Evolutionary conservation across 2,797 vertebrate genomes (phyloP), one percentile per base, ranked within the genome.

Genomic region (Dallia pectoralis): DNA sequence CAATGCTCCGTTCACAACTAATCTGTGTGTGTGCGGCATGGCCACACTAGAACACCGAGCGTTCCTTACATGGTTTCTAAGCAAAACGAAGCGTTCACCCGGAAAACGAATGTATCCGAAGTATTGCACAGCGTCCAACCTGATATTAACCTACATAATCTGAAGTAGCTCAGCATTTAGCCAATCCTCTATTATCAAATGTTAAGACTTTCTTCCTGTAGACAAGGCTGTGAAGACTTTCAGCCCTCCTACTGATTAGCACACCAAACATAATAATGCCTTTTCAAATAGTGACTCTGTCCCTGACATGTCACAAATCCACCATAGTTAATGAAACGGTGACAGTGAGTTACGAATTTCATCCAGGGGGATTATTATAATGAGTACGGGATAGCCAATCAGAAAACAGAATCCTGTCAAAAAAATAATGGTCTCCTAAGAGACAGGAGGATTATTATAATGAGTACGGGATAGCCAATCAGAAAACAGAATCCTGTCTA

Each of bases 51-150:
- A 27, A 29, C 61, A 62, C 59, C 44, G 64, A 33, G 40, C 30
- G 25, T 68, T 12, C 25, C 66, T 33, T 32, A 36, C 4, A 12
- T 16, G 59, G 59, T 62, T 30, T 8, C 22, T 36, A 49, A 49
- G 47, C 25, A 49, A 16, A 68, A 68, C 29, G 32, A 67, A 72
- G 61, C 59, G 19, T 48, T 64, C 44, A 72, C 44, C 51, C 40
- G 64, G 53, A 61, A 61, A 63, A 63, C 25, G 18, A 6, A 63
- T 19, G 1, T n/a, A 56, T n/a, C 22, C 9, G 36, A 40, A 40
- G 36, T 40, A 40, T 40, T 40, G 36, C 4, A 4, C 36, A 40
- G 4, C 36, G 9, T 40, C 36, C 36, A 40, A 40, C 2, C 5
- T 40, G 36, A 40, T 6, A 40, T 40, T n/a, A n/a, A n/a, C n/a